Evolutionary conservation across 2,888 invertebrate species (phyloP).

Genomic region (Portevinia maculata): DNA sequence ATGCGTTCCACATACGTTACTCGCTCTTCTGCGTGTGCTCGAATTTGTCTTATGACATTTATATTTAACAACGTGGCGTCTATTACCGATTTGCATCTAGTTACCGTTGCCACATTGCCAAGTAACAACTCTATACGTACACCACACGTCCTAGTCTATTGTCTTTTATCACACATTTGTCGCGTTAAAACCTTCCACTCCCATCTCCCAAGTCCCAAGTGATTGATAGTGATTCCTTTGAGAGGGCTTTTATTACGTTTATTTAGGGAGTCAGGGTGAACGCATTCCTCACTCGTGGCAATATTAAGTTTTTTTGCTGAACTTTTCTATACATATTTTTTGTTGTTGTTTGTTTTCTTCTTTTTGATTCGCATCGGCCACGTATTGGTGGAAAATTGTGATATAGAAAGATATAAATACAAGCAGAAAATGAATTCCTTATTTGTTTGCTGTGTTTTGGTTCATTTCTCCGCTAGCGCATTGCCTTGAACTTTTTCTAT

Average conservation of each 20-base stretch:
- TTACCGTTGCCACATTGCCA: constrained; percentile 26
- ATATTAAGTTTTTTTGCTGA: constrained; percentile 13
- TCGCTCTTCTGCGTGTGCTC: constrained; percentile 3
- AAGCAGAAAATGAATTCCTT: constrained; percentile 25
- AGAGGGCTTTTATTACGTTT: background rate
- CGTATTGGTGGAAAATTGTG: constrained; percentile 14
- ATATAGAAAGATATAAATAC: constrained; percentile 1
- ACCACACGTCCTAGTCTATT: constrained; percentile 49
- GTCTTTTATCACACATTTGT: constrained; percentile 18
- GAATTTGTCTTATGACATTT: constrained; percentile 34
- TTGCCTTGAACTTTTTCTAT: constrained; percentile 52
- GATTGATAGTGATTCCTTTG: background rate
- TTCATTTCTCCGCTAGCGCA: constrained; percentile 21
- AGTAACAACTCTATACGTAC: too few species aligned
- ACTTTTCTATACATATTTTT: constrained; percentile 8
- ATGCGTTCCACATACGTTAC: constrained; percentile 52
- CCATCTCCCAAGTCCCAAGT: background rate
- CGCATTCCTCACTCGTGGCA: constrained; percentile 1
- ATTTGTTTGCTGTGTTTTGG: constrained; percentile 45
- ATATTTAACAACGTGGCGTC: constrained; percentile 41
- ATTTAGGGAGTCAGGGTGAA: background rate
- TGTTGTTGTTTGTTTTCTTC: background rate
- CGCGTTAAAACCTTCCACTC: background rate
- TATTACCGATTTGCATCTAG: constrained; percentile 31
- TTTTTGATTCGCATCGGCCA: constrained; percentile 7